phyloP scores from a whole-genome alignment of 2,113 vertebrate genomes.

The Phyllopteryx taeniolatus region DNA sequence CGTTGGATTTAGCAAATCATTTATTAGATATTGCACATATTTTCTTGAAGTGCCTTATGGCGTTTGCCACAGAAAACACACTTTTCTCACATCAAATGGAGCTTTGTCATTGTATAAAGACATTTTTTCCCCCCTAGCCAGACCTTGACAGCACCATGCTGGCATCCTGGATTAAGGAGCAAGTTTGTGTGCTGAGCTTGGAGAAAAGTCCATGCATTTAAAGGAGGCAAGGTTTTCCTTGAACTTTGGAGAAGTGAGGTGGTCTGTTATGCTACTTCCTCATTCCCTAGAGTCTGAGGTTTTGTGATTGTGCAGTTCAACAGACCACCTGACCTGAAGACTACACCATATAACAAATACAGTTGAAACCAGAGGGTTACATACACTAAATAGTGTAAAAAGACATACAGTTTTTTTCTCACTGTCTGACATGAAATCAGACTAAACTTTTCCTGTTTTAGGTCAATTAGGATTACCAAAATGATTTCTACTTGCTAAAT shows the following conservation, averaged over 20 bases:
- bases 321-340: constrained; percentile 20
- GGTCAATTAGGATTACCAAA: too few relatives aligned
- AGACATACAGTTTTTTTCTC: too few relatives aligned
- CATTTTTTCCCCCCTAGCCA: constrained; percentile 12
- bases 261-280: constrained; percentile 8
- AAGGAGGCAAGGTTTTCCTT: constrained; percentile 31
- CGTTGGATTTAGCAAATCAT: constrained; percentile 15
- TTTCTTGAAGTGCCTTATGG: constrained; percentile 46
- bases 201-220: constrained; percentile 48
- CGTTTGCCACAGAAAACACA: constrained; percentile 22
- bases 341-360: not conserved
- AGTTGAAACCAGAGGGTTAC: too few relatives aligned
- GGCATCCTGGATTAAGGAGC: constrained; percentile 26
- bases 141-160: constrained; percentile 7
- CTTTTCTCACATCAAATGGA: constrained; percentile 50
- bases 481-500: too few relatives aligned
- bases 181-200: constrained; percentile 9
- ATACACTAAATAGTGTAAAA: too few relatives aligned
- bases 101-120: constrained; percentile 40
- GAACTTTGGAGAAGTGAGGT: constrained; percentile 21
- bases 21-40: constrained; percentile 28
- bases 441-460: too few relatives aligned
- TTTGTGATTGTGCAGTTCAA: constrained; percentile 16
- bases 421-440: too few relatives aligned
- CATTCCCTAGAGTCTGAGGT: constrained; percentile 6